These are phyloP conservation scores for Agriopis aurantiaria DNA, from an alignment of 2,888 invertebrate genomes.

Conservation along the genomic window DNA sequence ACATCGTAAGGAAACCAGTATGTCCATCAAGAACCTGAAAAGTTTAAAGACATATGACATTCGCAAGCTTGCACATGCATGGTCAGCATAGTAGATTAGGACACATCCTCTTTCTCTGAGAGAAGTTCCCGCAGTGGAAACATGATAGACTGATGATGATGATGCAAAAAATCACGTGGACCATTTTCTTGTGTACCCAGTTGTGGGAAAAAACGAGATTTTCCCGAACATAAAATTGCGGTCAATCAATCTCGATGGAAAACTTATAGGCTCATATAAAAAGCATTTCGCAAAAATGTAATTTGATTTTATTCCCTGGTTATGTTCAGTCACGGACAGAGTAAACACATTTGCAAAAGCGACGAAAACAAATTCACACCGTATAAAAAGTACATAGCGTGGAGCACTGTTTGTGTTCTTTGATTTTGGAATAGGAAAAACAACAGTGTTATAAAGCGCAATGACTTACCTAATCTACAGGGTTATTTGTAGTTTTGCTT, in stretches of 20 bases:
- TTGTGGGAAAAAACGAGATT: constrained; percentile 8
- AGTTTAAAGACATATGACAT: too few relatives aligned
- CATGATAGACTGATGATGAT: too few relatives aligned
- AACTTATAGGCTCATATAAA: constrained; percentile 32
- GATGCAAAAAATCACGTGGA: not conserved
- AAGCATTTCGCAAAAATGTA: constrained; percentile 29
- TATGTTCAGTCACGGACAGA: constrained; percentile 35
- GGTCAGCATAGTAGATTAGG: too few relatives aligned
- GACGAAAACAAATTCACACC: constrained; percentile 36
- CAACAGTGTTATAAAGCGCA: not conserved
- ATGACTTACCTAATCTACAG: not conserved
- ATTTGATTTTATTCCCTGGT: constrained; percentile 33
- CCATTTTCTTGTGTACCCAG: constrained; percentile 1
- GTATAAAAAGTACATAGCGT: constrained; percentile 27
- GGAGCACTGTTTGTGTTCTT: constrained; percentile 19
- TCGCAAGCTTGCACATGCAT: too few relatives aligned
- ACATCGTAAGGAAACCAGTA: too few relatives aligned
- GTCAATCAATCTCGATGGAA: constrained; percentile 32
- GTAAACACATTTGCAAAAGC: constrained; percentile 33
- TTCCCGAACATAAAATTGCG: constrained; percentile 19
- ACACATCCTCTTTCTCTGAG: too few relatives aligned
- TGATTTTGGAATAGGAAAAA: constrained; percentile 9
- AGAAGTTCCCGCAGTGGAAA: too few relatives aligned
- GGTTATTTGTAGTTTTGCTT: too few relatives aligned
- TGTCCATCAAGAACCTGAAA: too few relatives aligned